phyloP scores from a whole-genome alignment of 2,888 invertebrate species.

The Euzophera pinguis region DNA sequence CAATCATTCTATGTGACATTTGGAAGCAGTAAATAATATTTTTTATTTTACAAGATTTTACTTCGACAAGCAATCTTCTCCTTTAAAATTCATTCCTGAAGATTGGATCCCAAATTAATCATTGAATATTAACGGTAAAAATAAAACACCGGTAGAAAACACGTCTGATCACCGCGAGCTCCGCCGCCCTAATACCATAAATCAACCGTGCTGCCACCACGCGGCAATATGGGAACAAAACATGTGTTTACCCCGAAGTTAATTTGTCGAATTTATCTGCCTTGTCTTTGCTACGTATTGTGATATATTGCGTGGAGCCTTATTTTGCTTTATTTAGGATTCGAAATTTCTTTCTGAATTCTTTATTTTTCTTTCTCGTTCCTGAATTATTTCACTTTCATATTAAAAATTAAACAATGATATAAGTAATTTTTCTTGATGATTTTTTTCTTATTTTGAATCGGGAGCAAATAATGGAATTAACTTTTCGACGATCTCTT shows the following conservation, averaged over 20 bases:
- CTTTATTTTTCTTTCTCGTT: background rate
- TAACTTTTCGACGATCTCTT: too few species aligned
- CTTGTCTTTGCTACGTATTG: slow-evolving; percentile 66
- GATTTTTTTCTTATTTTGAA: too few species aligned
- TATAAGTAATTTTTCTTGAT: too few species aligned
- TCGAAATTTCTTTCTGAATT: background rate
- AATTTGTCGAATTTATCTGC: slow-evolving; percentile 78
- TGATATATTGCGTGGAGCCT: slow-evolving; percentile 61
- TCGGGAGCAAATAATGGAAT: too few species aligned
- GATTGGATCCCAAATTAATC: slow-evolving; percentile 14
- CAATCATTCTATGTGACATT: too few species aligned
- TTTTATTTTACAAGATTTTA: too few species aligned
- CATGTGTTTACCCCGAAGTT: slow-evolving; percentile 78
- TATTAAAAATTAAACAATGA: too few species aligned
- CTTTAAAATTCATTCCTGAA: too few species aligned
- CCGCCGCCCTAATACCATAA: slow-evolving; percentile 62
- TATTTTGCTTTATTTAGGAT: background rate
- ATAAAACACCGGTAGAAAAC: slow-evolving; percentile 28
- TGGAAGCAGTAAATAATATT: too few species aligned
- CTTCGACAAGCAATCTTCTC: too few species aligned
- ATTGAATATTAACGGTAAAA: slow-evolving; percentile 32
- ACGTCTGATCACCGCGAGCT: slow-evolving; percentile 39
- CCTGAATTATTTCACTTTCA: background rate
- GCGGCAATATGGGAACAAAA: slow-evolving; percentile 75
- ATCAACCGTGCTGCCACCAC: slow-evolving; percentile 72